A percentile compares a stretch with the other conserved stretches of the same genome.
Evolutionary conservation across 37 sponge, comb jelly and placozoan species (phyloP).

Genomic region (Halichondria panicea): DNA sequence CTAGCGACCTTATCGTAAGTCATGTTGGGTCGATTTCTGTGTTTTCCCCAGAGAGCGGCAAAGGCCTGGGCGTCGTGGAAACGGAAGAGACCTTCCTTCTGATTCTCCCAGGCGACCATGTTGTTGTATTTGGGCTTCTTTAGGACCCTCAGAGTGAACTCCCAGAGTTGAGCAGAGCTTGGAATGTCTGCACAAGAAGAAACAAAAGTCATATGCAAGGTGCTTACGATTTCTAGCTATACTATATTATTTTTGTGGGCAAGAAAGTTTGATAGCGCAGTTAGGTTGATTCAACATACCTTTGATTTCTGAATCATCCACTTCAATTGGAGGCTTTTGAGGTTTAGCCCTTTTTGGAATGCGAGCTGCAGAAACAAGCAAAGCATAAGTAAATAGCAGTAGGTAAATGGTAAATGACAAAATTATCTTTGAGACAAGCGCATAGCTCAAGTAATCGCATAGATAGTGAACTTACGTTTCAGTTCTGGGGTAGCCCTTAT

Average conservation of each 20-base stretch:
- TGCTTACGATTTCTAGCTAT: neutral
- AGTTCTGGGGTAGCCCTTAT: too few species aligned
- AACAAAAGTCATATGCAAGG: slow-evolving; percentile 1
- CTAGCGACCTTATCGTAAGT: slow-evolving; percentile 79
- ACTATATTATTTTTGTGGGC: neutral
- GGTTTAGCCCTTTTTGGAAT: slow-evolving; percentile 6
- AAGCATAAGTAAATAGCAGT: too few species aligned
- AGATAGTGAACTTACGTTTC: too few species aligned
- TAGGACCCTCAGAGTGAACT: slow-evolving; percentile 68
- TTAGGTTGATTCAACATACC: slow-evolving; percentile 10
- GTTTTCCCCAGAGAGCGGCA: slow-evolving; percentile 79
- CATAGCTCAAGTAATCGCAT: too few species aligned
- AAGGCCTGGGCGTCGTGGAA: slow-evolving; percentile 78
- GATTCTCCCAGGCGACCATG: slow-evolving; percentile 84
- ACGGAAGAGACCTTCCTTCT: slow-evolving; percentile 74
- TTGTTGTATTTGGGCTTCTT: slow-evolving; percentile 69
- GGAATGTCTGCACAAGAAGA: slow-evolving; percentile 52
- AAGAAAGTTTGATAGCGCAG: neutral
- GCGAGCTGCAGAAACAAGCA: slow-evolving; percentile 1
- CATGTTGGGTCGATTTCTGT: slow-evolving; percentile 74
- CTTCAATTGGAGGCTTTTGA: slow-evolving; percentile 33
- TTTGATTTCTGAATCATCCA: slow-evolving; percentile 56
- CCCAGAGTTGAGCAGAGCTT: slow-evolving; percentile 75
- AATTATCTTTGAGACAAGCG: too few species aligned
- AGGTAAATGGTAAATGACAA: too few species aligned